These are phyloP conservation scores for Enteromius viviparus DNA, from an alignment of 2,797 vertebrate genomes.

Conservation along the genomic window DNA sequence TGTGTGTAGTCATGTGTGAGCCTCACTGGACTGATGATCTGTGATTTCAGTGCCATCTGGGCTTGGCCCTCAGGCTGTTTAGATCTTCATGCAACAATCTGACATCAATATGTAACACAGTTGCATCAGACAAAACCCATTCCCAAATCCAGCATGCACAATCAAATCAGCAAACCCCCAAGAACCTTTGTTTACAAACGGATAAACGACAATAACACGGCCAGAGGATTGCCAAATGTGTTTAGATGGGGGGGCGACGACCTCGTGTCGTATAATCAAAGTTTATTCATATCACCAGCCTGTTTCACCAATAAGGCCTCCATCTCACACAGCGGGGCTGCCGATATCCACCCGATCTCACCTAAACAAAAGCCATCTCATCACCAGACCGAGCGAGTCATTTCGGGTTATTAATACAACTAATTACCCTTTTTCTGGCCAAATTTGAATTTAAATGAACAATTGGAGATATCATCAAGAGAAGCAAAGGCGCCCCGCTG, in stretches of 20 bases:
- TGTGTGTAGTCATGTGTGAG: constrained; percentile 65
- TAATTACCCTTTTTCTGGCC: constrained; percentile 77
- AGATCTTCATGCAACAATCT: constrained; percentile 72
- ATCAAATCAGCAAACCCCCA: constrained; percentile 35
- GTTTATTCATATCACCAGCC: constrained; percentile 40
- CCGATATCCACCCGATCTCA: constrained; percentile 64
- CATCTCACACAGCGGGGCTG: constrained; percentile 33
- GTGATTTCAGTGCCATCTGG: constrained; percentile 73
- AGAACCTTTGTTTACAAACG: constrained; percentile 40
- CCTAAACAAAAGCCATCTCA: constrained; percentile 67
- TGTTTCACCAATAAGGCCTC: constrained; percentile 33
- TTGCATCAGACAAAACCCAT: constrained; percentile 59
- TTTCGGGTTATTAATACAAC: constrained; percentile 72
- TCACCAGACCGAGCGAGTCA: constrained; percentile 69
- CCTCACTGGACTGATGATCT: constrained; percentile 74
- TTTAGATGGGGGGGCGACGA: constrained; percentile 8
- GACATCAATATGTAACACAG: constrained; percentile 69
- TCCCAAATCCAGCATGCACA: constrained; percentile 42
- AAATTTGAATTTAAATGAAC: constrained; percentile 83
- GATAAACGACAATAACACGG: constrained; percentile 32
- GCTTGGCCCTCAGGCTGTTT: constrained; percentile 71
- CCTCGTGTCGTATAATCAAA: constrained; percentile 41
- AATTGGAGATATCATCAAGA: constrained; percentile 76
- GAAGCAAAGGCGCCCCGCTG: constrained; percentile 71
- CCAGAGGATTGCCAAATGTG: constrained; percentile 31